A percentile compares a stretch with the other conserved stretches of the same genome.
phyloP scores from a whole-genome alignment of 2,888 invertebrate genomes.

The Patella depressa region DNA sequence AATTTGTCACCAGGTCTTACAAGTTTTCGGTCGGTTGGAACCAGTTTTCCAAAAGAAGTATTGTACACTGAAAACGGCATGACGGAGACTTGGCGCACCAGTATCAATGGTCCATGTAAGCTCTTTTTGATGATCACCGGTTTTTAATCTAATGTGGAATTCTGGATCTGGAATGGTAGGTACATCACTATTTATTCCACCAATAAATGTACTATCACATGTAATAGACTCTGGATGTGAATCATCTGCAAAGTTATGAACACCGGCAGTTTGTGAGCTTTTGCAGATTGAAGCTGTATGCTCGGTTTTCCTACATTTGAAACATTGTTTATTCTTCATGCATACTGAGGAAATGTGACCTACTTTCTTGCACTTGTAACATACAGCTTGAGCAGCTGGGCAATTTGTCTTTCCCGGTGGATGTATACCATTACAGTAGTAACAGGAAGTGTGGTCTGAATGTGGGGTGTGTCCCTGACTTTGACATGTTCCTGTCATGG shows the following conservation, averaged over 20 bases:
- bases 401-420: not conserved
- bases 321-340: not conserved
- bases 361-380: not conserved
- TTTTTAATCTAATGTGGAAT: not conserved
- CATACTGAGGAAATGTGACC: not conserved
- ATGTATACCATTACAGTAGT: not conserved
- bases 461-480: not conserved
- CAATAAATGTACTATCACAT: not conserved
- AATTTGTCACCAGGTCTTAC: not conserved
- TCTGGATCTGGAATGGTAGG: not conserved
- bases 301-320: not conserved
- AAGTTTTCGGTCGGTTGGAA: not conserved
- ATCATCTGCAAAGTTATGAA: not conserved
- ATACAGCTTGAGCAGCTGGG: not conserved
- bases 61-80: not conserved
- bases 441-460: not conserved
- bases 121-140: not conserved
- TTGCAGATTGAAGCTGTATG: not conserved
- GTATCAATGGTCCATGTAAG: not conserved
- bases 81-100: not conserved
- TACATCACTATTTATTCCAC: not conserved
- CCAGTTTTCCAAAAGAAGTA: not conserved
- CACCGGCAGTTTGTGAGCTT: not conserved
- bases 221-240: not conserved
- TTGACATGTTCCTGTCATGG: not conserved